Evolutionary conservation across 2,113 vertebrate species (phyloP), one percentile per base, ranked within the genome.

Genomic region (Chamaea fasciata): DNA sequence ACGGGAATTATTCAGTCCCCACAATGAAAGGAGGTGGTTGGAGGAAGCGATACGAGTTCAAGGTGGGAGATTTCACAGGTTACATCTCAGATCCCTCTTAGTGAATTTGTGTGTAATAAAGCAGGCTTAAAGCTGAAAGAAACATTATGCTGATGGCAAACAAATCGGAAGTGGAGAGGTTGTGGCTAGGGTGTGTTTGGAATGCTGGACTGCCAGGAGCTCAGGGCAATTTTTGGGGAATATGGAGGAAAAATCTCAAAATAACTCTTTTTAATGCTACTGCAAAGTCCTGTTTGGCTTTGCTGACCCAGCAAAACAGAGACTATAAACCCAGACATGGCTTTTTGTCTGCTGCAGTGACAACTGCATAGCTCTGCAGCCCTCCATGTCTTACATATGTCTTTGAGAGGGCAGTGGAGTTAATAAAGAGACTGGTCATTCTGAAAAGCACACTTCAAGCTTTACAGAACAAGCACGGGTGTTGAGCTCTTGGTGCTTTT

Each of bases 401-500:
- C 69, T 73, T n/a, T 3, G 8, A 65, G 84, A 67, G 42, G 60
- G 74, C 41, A 44, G 46, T 4, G 17, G 56, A 59, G 39, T 70
- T 74, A 70, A 63, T 59, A 33, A 59, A 71, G 69, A 42, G 47
- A 6, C 42, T 47, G 59, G 23, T 49, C 50, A 74, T 74, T 90
- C 63, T 67, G 74, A 84, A 91, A 53, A 90, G 47, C 70, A 41
- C 50, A 26, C 84, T 84, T 92, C 89, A 91, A 89, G 89, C 62
- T 69, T 91, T 88, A 67, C 74, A 74, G 87, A 89, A 74, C 46
- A 63, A 50, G 70, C 37, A 57, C 0, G 62, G 73, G 63, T 94
- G 56, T 85, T 92, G 73, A 71, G 65, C 89, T 93, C 87, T 85
- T 87, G 87, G 77, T 95, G 89, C 27, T 92, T 95, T 97, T 95